These are phyloP conservation scores for Cladopsammia gracilis DNA, from an alignment of 64 coral and sea anemone species.

Conservation along the genomic window DNA sequence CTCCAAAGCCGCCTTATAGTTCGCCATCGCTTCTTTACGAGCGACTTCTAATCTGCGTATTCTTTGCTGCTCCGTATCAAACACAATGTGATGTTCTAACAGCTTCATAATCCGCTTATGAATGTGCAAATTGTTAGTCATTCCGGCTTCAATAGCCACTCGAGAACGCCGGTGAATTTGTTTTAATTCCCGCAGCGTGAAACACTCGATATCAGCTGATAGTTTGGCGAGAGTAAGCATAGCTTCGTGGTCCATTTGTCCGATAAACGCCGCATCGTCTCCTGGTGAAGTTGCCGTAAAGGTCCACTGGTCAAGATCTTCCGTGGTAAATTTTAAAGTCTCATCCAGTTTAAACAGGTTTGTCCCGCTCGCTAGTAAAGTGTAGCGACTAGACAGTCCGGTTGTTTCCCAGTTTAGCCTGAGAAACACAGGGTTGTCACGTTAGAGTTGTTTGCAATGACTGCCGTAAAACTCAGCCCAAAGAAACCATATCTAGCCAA, in stretches of 20 bases:
- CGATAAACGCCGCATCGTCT: conserved; percentile 62
- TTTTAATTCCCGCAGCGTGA: conserved; percentile 78
- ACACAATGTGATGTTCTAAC: conserved; percentile 64
- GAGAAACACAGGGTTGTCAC: conserved; percentile 21
- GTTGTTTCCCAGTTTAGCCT: conserved; percentile 61
- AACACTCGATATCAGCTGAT: conserved; percentile 69
- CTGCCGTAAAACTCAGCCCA: too few relatives aligned
- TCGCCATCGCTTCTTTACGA: conserved; percentile 40
- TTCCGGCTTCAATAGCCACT: conserved; percentile 83
- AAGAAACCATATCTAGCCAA: too few relatives aligned
- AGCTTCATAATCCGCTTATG: conserved; percentile 79
- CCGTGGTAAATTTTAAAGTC: neutral
- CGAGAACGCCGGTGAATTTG: conserved; percentile 76
- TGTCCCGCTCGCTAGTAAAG: conserved; percentile 40
- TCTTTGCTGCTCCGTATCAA: conserved; percentile 34
- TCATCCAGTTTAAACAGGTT: conserved; percentile 67
- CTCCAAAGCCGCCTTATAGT: conserved; percentile 64
- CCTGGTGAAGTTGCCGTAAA: neutral
- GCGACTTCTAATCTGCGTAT: conserved; percentile 28
- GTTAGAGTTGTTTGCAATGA: neutral
- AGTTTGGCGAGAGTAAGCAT: conserved; percentile 57
- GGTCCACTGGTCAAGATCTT: conserved; percentile 5
- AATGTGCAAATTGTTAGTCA: conserved; percentile 90
- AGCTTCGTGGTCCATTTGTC: conserved; percentile 78
- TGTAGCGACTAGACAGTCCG: conserved; percentile 11